phyloP scores from a whole-genome alignment of 2,113 vertebrate genomes.

The Trogon melanurus region DNA sequence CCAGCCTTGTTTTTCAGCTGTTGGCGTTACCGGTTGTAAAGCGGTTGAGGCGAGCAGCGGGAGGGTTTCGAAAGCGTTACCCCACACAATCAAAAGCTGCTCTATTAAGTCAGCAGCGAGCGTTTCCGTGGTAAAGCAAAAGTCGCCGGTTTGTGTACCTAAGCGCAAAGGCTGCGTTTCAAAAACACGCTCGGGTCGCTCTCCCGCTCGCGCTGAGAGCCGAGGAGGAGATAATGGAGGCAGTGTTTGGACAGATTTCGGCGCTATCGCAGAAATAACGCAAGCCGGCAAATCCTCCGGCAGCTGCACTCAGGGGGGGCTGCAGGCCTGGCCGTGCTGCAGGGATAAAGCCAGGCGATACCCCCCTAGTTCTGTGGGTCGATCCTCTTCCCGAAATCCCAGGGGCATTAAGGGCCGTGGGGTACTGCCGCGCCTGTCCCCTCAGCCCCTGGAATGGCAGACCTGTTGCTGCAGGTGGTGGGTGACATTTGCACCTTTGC shows the following conservation, averaged over 20 bases:
- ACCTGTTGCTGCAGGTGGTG: background rate
- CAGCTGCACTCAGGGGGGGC: background rate
- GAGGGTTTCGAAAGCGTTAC: background rate
- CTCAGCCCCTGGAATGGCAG: background rate
- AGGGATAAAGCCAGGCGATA: background rate
- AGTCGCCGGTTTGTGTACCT: slow-evolving; percentile 10
- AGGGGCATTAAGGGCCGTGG: fast-evolving
- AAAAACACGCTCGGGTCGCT: slow-evolving; percentile 13
- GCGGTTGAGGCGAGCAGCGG: background rate
- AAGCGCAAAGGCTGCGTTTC: background rate
- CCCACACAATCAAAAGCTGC: slow-evolving; percentile 45
- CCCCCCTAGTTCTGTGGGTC: fast-evolving
- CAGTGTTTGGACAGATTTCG: background rate
- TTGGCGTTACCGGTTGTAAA: background rate
- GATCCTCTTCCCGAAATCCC: fast-evolving
- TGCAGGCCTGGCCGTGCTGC: fast-evolving
- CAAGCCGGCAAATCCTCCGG: background rate
- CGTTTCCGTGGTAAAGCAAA: background rate
- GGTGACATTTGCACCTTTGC: background rate
- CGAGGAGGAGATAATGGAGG: slow-evolving; percentile 22
- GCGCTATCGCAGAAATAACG: background rate
- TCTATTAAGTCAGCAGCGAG: background rate
- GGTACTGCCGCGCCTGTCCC: background rate
- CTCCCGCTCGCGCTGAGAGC: background rate
- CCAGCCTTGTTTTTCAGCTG: background rate